These are phyloP conservation scores for Hippocampus comes DNA, from an alignment of 2,113 vertebrate genomes.

Conservation along the genomic window DNA sequence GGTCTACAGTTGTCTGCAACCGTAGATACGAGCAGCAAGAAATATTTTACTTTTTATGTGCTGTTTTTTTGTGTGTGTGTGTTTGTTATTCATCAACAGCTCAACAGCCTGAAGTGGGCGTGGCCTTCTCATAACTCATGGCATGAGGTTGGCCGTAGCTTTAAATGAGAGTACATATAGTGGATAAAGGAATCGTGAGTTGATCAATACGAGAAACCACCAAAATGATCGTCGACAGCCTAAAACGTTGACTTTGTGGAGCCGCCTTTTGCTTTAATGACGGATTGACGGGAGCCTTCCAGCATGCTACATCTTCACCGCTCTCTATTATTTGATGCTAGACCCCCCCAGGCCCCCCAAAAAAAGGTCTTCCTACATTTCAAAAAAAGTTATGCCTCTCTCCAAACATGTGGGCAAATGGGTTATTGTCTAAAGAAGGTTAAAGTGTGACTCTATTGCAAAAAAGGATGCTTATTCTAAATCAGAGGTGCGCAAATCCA, in stretches of 20 bases:
- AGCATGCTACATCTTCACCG: background rate
- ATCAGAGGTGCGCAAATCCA: too few relatives aligned
- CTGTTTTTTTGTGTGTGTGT: slow-evolving; percentile 13
- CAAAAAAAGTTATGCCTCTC: too few relatives aligned
- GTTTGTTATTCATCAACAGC: slow-evolving; percentile 23
- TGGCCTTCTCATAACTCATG: background rate
- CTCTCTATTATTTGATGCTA: background rate
- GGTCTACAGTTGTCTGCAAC: slow-evolving; percentile 70
- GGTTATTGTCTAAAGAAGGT: background rate
- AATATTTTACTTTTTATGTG: slow-evolving; percentile 37
- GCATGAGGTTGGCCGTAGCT: background rate
- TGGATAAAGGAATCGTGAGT: background rate
- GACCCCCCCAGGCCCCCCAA: background rate
- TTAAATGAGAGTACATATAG: background rate
- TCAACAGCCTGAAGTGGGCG: background rate
- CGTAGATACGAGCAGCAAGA: slow-evolving; percentile 72
- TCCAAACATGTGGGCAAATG: too few relatives aligned
- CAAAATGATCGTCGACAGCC: background rate
- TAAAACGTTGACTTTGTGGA: background rate
- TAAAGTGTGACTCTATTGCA: background rate
- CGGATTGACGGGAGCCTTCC: background rate
- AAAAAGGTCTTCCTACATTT: background rate
- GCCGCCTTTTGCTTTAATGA: background rate
- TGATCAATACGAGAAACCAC: background rate
- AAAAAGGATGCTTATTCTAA: background rate